Evolutionary conservation across 1,140 invertebrate genomes (phyloP).

Genomic region (Elysia chlorotica): DNA sequence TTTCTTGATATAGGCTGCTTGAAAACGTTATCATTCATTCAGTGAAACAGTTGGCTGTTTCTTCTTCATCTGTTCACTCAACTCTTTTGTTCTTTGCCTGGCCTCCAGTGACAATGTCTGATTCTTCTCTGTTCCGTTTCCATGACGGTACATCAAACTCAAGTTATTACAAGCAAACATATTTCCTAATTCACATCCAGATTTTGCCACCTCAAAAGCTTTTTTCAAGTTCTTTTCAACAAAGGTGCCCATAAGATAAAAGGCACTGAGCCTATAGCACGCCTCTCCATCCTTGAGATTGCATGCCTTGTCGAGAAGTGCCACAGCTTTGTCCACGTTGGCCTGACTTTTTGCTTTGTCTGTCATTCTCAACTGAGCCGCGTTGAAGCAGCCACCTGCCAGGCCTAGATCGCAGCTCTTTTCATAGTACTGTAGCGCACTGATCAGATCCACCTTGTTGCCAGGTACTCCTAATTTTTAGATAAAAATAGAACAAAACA

Average conservation of each 20-base stretch:
- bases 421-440: conserved; percentile 15
- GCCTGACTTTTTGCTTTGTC: neutral
- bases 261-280: conserved; percentile 3
- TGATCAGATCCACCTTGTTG: conserved; percentile 1
- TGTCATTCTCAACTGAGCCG: neutral
- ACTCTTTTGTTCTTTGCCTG: conserved; percentile 71
- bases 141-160: conserved; percentile 76
- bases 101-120: conserved; percentile 73
- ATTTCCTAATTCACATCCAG: conserved; percentile 80
- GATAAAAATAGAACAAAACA: neutral
- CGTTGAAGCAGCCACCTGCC: neutral
- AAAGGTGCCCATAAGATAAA: neutral
- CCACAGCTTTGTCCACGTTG: neutral
- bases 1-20: neutral
- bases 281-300: conserved; percentile 5
- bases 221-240: conserved; percentile 71
- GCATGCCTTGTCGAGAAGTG: neutral
- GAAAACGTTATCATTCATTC: conserved; percentile 20
- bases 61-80: conserved; percentile 70
- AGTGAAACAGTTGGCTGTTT: conserved; percentile 52
- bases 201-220: conserved; percentile 76
- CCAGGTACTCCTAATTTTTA: neutral
- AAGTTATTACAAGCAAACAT: conserved; percentile 86
- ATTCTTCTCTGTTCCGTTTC: conserved; percentile 73
- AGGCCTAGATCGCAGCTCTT: conserved; percentile 1